These are phyloP conservation scores for Salarias fasciatus DNA, from an alignment of 2,797 vertebrate genomes.

Conservation along the genomic window DNA sequence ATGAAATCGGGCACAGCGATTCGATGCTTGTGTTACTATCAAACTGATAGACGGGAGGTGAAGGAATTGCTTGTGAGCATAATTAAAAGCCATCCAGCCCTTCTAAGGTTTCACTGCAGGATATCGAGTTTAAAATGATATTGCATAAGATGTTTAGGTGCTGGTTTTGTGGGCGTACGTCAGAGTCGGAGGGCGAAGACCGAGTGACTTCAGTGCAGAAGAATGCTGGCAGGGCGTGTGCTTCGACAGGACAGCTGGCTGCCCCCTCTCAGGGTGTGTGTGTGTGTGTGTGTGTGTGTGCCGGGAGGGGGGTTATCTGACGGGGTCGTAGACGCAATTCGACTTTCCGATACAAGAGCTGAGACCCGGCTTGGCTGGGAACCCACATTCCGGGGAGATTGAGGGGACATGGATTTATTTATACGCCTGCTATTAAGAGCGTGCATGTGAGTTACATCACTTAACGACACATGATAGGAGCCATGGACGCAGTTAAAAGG, in stretches of 20 bases:
- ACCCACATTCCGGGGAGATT: conserved; percentile 33
- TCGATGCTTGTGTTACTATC: too few relatives aligned
- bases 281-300: too few relatives aligned
- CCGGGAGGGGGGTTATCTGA: conserved; percentile 32
- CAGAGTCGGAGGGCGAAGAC: conserved; percentile 28
- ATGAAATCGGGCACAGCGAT: too few relatives aligned
- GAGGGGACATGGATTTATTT: conserved; percentile 40
- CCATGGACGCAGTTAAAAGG: too few relatives aligned
- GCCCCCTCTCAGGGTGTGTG: conserved; percentile 22
- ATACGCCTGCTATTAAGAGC: conserved; percentile 16
- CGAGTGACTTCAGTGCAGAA: conserved; percentile 64
- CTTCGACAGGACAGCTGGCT: conserved; percentile 71
- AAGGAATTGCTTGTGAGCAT: too few relatives aligned
- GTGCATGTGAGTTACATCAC: conserved; percentile 20
- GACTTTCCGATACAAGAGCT: conserved; percentile 70
- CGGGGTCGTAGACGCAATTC: conserved; percentile 54
- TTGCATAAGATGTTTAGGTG: background rate
- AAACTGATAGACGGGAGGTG: too few relatives aligned
- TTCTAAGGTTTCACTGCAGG: background rate
- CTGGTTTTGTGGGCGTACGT: conserved; percentile 1
- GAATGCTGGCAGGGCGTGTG: conserved; percentile 57
- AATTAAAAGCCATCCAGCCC: too few relatives aligned
- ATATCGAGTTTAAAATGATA: conserved; percentile 6
- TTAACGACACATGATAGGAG: background rate
- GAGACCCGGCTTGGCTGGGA: conserved; percentile 41